phyloP scores from a whole-genome alignment of 2,797 vertebrate species.

The Notolabrus celidotus region DNA sequence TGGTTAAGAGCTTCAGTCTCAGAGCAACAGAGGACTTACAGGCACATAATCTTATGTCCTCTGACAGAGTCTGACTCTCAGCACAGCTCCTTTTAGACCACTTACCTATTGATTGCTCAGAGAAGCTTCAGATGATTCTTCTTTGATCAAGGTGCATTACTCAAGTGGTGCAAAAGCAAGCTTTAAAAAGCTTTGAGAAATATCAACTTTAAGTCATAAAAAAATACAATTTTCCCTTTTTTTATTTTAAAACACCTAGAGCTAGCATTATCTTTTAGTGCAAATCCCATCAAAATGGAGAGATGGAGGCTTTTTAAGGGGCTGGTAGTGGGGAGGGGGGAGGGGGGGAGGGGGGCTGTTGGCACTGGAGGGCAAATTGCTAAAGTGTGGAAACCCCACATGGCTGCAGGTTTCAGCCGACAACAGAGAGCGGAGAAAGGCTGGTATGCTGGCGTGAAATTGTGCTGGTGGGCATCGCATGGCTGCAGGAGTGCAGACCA shows the following conservation, averaged over 20 bases:
- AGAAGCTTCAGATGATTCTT: conserved; percentile 52
- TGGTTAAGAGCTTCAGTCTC: conserved; percentile 77
- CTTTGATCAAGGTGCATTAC: conserved; percentile 45
- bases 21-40: conserved; percentile 77
- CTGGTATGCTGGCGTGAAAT: conserved; percentile 80
- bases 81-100: conserved; percentile 50
- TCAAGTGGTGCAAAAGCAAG: conserved; percentile 44
- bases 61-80: conserved; percentile 66
- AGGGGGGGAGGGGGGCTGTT: conserved; percentile 15
- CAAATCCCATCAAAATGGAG: conserved; percentile 72
- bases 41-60: conserved; percentile 72
- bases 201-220: conserved; percentile 13
- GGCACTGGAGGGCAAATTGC: conserved; percentile 56
- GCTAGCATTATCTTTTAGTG: conserved; percentile 45
- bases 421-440: conserved; percentile 69
- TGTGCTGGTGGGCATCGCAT: conserved; percentile 75
- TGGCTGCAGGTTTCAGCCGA: conserved; percentile 66
- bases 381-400: conserved; percentile 70
- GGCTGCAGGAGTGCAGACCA: conserved; percentile 70
- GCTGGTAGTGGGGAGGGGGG: neutral
- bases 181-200: conserved; percentile 33
- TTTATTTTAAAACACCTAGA: conserved; percentile 65
- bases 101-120: conserved; percentile 69
- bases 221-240: conserved; percentile 17
- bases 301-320: conserved; percentile 53